Conservation (phyloP, 2,113 vertebrate species). For the Oreochromis aureus region DNA sequence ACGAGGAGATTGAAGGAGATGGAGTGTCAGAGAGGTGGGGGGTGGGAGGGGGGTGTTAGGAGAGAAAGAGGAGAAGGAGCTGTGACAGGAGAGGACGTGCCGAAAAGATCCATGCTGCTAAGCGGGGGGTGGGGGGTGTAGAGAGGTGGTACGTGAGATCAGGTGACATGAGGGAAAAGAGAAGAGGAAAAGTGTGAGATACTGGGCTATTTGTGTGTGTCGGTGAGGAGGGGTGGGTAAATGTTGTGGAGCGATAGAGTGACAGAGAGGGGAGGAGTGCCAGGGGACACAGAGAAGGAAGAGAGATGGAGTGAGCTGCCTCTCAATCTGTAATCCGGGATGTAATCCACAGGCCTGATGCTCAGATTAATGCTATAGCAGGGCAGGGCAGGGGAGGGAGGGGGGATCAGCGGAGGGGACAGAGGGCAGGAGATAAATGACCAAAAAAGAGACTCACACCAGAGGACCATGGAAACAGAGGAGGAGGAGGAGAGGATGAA, state of each 20-base stretch:
- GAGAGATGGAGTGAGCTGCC: conserved; percentile 55
- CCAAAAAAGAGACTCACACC: conserved; percentile 33
- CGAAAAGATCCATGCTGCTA: conserved; percentile 26
- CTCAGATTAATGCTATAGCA: conserved; percentile 72
- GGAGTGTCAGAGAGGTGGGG: neutral
- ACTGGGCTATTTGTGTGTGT: neutral
- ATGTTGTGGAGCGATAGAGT: conserved; percentile 23
- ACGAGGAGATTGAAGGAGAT: conserved; percentile 3
- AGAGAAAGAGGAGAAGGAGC: conserved; percentile 20
- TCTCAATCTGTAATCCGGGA: conserved; percentile 73
- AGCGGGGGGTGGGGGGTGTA: neutral
- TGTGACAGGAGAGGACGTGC: conserved; percentile 33
- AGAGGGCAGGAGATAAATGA: conserved; percentile 48
- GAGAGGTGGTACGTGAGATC: conserved; percentile 21
- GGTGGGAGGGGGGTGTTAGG: fast-evolving
- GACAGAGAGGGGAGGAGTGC: conserved; percentile 39
- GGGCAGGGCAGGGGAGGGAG: neutral
- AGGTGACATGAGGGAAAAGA: conserved; percentile 12
- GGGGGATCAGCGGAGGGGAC: conserved; percentile 1
- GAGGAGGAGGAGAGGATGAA: conserved; percentile 22
- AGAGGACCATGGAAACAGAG: conserved; percentile 15
- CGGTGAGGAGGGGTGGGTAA: neutral
- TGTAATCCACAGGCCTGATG: conserved; percentile 76
- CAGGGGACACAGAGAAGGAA: conserved; percentile 35
- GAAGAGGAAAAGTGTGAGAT: neutral